phyloP scores from a whole-genome alignment of 1,140 invertebrate genomes.

The Drosophila kurseongensis region DNA sequence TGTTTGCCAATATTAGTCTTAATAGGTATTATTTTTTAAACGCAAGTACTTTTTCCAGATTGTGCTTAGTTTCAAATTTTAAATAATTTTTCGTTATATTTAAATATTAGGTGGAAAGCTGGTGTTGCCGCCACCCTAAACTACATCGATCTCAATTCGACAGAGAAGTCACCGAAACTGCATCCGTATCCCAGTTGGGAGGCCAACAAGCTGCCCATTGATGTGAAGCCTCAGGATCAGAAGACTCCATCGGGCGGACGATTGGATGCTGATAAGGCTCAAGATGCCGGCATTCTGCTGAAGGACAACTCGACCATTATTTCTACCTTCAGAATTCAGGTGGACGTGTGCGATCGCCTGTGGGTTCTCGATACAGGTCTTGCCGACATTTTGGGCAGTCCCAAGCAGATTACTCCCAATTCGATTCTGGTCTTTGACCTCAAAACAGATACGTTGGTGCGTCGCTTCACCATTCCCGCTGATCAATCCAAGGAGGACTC shows the following conservation, averaged over 20 bases:
- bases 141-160: conserved; percentile 86
- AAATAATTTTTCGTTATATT: not conserved
- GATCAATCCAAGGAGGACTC: conserved; percentile 88
- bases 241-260: conserved; percentile 74
- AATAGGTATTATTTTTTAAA: no score
- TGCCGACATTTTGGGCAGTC: conserved; percentile 88
- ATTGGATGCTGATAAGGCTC: conserved; percentile 77
- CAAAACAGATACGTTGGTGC: conserved; percentile 89
- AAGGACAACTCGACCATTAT: conserved; percentile 87
- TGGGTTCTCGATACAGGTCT: conserved; percentile 92
- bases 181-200: conserved; percentile 89
- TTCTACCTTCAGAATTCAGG: conserved; percentile 88
- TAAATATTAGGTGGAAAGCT: conserved; percentile 87
- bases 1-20: not conserved
- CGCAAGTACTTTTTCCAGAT: no score
- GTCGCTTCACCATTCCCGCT: conserved; percentile 88
- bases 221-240: conserved; percentile 62
- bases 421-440: conserved; percentile 90
- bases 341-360: conserved; percentile 90
- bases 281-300: conserved; percentile 73
- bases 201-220: conserved; percentile 87
- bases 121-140: conserved; percentile 90
- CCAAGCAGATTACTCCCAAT: conserved; percentile 87
- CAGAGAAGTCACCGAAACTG: conserved; percentile 87
- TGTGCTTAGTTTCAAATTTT: not conserved